phyloP scores from a whole-genome alignment of 1,140 invertebrate genomes.

The Drosophila setifemur region DNA sequence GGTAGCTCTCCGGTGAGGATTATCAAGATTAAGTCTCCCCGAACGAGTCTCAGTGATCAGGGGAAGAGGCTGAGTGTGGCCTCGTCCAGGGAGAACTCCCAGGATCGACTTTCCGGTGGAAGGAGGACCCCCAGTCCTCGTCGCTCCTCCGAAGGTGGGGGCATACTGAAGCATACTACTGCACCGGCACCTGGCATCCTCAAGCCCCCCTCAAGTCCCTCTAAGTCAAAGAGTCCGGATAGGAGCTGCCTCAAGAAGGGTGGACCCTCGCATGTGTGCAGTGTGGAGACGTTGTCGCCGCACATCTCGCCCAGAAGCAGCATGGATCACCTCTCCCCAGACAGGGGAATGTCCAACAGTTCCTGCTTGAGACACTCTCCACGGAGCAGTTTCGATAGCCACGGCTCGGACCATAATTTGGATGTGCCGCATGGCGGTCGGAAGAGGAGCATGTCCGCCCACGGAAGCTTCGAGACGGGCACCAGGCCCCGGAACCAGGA shows the following conservation, averaged over 20 bases:
- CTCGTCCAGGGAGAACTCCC: conserved; percentile 73
- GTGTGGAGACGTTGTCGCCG: conserved; percentile 62
- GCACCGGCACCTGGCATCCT: conserved; percentile 61
- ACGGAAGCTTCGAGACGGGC: conserved; percentile 76
- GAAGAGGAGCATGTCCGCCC: conserved; percentile 78
- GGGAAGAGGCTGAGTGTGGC: conserved; percentile 72
- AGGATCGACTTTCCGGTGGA: conserved; percentile 67
- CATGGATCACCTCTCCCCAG: conserved; percentile 76
- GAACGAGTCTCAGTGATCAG: conserved; percentile 71
- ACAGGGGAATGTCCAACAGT: conserved; percentile 42
- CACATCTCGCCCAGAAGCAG: conserved; percentile 73
- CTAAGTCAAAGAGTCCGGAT: conserved; percentile 79
- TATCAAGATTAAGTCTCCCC: conserved; percentile 80
- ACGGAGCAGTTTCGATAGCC: conserved; percentile 79
- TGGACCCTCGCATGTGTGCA: conserved; percentile 70
- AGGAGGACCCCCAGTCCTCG: conserved; percentile 75
- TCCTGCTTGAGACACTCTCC: conserved; percentile 72
- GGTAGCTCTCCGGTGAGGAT: conserved; percentile 80
- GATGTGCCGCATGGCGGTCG: conserved; percentile 65
- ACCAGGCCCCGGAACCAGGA: conserved; percentile 51
- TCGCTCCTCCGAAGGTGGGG: conserved; percentile 71
- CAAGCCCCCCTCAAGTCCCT: conserved; percentile 73
- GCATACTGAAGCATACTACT: conserved; percentile 74
- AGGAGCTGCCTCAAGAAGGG: conserved; percentile 79
- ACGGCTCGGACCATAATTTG: conserved; percentile 71